Evolutionary conservation across 2,888 invertebrate genomes (phyloP).

Genomic region (Deilephila elpenor): DNA sequence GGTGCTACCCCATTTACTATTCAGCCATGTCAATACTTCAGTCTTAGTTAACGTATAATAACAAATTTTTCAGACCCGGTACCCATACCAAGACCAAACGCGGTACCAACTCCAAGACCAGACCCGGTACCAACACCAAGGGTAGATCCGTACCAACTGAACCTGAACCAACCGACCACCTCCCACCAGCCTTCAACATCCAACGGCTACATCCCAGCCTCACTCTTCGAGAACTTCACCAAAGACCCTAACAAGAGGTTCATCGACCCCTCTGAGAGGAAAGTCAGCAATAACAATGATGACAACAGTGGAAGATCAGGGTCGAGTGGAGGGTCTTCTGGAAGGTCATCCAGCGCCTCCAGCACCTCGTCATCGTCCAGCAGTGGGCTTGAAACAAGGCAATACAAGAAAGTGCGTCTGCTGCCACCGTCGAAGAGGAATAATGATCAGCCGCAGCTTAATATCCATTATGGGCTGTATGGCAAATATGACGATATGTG

Average conservation of each 20-base stretch:
- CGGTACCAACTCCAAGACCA: constrained; percentile 38
- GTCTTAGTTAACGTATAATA: not conserved
- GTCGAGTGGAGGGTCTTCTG: constrained; percentile 25
- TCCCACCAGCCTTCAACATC: constrained; percentile 11
- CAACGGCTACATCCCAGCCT: constrained; percentile 20
- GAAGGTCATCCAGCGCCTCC: too few species aligned
- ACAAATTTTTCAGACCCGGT: constrained; percentile 48
- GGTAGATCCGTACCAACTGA: constrained; percentile 40
- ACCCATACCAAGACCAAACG: constrained; percentile 36
- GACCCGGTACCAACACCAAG: constrained; percentile 38
- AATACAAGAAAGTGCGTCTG: constrained; percentile 29
- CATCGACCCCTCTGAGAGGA: not conserved
- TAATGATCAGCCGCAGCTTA: constrained; percentile 76
- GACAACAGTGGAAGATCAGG: constrained; percentile 28
- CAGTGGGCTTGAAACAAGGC: not conserved
- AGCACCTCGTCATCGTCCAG: too few species aligned
- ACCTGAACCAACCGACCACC: constrained; percentile 32
- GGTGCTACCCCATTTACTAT: too few species aligned
- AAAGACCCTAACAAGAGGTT: not conserved
- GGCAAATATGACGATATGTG: constrained; percentile 65
- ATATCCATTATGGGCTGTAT: constrained; percentile 54
- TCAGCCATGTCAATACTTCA: not conserved
- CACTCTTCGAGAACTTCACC: constrained; percentile 36
- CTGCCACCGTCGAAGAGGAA: constrained; percentile 62
- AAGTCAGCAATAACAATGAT: constrained; percentile 9